Conservation (phyloP, 2,113 vertebrate species). For the Osmerus mordax region DNA sequence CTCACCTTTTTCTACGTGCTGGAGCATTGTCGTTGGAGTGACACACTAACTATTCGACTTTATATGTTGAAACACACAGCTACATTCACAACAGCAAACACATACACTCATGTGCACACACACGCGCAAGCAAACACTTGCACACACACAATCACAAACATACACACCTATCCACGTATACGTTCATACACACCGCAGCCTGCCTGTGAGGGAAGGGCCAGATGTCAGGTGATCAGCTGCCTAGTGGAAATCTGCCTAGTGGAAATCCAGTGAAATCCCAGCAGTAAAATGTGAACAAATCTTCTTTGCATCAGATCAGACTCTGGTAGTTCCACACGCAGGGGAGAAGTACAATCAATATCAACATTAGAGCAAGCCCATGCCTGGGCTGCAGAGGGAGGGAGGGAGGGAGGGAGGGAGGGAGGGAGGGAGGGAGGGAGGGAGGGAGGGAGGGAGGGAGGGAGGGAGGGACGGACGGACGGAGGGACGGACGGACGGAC, state of each 20-base stretch:
- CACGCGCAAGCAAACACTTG: background rate
- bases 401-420: background rate
- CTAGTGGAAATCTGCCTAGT: conserved; percentile 20
- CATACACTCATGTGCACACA: background rate
- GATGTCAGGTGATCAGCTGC: conserved; percentile 45
- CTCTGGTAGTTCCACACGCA: conserved; percentile 35
- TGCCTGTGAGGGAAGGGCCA: conserved; percentile 51
- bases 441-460: background rate
- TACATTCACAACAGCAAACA: background rate
- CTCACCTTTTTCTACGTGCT: background rate
- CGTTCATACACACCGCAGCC: conserved; percentile 23
- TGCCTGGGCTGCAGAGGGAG: background rate
- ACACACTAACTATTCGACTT: no score
- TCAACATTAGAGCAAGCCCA: background rate
- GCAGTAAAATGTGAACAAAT: conserved; percentile 52
- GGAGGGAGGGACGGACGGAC: conserved; percentile 1
- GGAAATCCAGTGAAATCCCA: conserved; percentile 32
- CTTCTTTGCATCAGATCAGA: conserved; percentile 50
- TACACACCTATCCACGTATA: conserved; percentile 32
- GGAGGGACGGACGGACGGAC: background rate
- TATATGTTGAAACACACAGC: background rate
- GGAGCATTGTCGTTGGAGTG: no score
- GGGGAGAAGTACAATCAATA: conserved; percentile 43
- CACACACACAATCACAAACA: no score
- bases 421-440: background rate